Evolutionary conservation across 92 coral and sea anemone genomes (phyloP).

Genomic region (Phenganax stokvisi): DNA sequence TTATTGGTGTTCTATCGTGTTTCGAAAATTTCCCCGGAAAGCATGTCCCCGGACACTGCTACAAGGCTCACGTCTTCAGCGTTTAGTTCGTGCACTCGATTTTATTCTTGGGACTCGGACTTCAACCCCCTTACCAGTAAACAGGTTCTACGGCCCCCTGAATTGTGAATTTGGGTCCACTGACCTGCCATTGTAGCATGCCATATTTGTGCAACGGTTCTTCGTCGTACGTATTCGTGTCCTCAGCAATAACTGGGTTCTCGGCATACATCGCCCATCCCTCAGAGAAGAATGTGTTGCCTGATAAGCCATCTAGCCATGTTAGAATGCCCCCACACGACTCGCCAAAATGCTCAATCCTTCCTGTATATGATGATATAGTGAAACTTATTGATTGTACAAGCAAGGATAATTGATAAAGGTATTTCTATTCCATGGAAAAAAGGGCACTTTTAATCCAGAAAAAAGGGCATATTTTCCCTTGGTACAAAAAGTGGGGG

Average conservation of each 20-base stretch:
- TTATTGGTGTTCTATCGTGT: too few species aligned
- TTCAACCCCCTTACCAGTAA: too few species aligned
- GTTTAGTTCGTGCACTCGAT: too few species aligned
- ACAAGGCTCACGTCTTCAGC: too few species aligned
- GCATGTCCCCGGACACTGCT: too few species aligned
- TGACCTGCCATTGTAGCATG: slow-evolving; percentile 35
- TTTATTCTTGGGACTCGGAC: too few species aligned
- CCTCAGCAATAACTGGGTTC: slow-evolving; percentile 57
- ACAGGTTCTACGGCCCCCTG: too few species aligned
- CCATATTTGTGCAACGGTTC: slow-evolving; percentile 25
- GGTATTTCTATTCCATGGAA: too few species aligned
- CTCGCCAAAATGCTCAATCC: slow-evolving; percentile 53
- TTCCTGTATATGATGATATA: slow-evolving; percentile 9
- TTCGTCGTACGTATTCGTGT: slow-evolving; percentile 47
- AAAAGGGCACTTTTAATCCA: too few species aligned
- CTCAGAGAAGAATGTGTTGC: slow-evolving; percentile 63
- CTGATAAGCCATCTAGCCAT: slow-evolving; percentile 49
- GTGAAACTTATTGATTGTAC: not conserved
- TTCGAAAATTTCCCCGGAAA: too few species aligned
- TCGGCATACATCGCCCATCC: slow-evolving; percentile 96
- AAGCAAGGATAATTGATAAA: not conserved
- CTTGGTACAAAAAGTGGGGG: too few species aligned
- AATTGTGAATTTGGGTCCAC: not conserved
- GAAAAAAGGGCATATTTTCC: too few species aligned
- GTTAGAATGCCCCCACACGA: slow-evolving; percentile 47